Conservation (phyloP, 64 coral and sea anemone species). For the Porites lutea region DNA sequence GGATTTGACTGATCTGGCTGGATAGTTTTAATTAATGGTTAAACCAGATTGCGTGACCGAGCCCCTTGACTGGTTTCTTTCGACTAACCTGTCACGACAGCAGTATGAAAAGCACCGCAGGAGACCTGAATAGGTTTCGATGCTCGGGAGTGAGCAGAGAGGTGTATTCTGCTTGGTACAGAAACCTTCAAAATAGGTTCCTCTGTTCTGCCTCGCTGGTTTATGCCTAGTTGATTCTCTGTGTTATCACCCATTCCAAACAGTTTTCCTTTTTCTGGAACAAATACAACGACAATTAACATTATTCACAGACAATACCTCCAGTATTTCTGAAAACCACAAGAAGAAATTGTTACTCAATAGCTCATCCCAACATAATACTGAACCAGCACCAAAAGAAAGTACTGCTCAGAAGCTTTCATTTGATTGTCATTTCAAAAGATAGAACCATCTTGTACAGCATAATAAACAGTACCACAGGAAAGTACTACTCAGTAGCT, state of each 20-base stretch:
- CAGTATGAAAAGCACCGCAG: slow-evolving; percentile 85
- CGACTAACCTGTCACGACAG: slow-evolving; percentile 79
- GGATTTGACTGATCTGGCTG: too few species aligned
- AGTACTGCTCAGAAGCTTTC: too few species aligned
- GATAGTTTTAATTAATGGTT: too few species aligned
- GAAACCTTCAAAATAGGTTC: slow-evolving; percentile 50
- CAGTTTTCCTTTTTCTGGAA: slow-evolving; percentile 80
- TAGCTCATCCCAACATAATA: too few species aligned
- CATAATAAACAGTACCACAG: too few species aligned
- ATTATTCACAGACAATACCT: background rate
- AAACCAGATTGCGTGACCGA: too few species aligned
- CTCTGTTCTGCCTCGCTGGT: slow-evolving; percentile 55
- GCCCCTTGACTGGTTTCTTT: too few species aligned
- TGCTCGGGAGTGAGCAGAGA: slow-evolving; percentile 68
- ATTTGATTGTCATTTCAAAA: too few species aligned
- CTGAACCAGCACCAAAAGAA: too few species aligned
- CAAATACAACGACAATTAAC: background rate
- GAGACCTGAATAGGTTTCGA: slow-evolving; percentile 73
- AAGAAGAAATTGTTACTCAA: background rate
- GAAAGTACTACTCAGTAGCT: background rate
- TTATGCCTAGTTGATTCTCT: slow-evolving; percentile 81
- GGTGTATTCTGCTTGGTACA: slow-evolving; percentile 63
- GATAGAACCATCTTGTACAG: too few species aligned
- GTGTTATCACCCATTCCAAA: slow-evolving; percentile 85
- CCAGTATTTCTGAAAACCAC: background rate